phyloP scores from a whole-genome alignment of 2,888 invertebrate genomes.

The Tipula confusa region DNA sequence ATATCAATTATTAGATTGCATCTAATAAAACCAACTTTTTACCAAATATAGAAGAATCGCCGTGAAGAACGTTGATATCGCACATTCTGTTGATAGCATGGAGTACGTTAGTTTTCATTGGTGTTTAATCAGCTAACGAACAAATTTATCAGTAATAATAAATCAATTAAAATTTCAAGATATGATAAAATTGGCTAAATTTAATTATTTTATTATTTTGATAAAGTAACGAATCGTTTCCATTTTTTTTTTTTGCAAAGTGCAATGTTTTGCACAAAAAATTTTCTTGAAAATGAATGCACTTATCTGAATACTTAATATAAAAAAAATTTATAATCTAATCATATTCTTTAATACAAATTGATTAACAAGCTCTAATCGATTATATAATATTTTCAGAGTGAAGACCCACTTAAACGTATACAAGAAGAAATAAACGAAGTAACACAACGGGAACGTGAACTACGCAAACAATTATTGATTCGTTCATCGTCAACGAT shows the following conservation, averaged over 20 bases:
- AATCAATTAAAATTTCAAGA: background rate
- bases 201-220: background rate
- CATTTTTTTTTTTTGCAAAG: too few relatives aligned
- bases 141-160: background rate
- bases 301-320: too few relatives aligned
- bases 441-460: conserved; percentile 77
- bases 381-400: conserved; percentile 54
- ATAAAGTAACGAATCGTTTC: background rate
- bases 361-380: too few relatives aligned
- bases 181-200: background rate
- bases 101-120: background rate
- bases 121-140: background rate
- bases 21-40: background rate
- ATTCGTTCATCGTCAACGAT: conserved; percentile 49
- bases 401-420: conserved; percentile 69
- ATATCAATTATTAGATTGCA: background rate
- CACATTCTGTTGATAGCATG: background rate
- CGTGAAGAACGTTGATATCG: background rate
- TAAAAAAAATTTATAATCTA: too few relatives aligned
- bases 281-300: too few relatives aligned
- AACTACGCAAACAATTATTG: conserved; percentile 55
- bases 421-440: conserved; percentile 88
- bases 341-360: too few relatives aligned
- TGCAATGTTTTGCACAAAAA: too few relatives aligned
- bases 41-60: background rate